Conservation (phyloP, 2,797 vertebrate species). For the Poecilia picta region DNA sequence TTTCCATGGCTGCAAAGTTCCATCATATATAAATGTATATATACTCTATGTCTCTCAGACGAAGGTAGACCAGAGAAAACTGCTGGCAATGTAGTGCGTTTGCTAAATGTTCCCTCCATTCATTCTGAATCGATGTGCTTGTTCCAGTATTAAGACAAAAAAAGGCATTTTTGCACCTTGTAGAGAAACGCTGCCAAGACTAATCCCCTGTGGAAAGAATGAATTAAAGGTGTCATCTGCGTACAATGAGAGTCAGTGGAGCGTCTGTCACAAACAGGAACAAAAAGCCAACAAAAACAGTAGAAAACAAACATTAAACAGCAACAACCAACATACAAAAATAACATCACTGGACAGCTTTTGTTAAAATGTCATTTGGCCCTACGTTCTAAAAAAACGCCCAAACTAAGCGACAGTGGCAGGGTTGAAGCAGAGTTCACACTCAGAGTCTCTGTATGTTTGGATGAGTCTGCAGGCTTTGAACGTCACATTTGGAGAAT, state of each 20-base stretch:
- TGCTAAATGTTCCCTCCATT: constrained; percentile 34
- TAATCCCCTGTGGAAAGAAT: constrained; percentile 52
- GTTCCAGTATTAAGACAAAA: constrained; percentile 53
- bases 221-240: constrained; percentile 47
- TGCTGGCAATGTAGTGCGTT: background rate
- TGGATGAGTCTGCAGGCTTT: constrained; percentile 35
- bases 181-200: constrained; percentile 40
- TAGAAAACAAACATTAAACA: constrained; percentile 64
- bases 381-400: constrained; percentile 27
- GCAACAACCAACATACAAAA: constrained; percentile 68
- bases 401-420: constrained; percentile 25
- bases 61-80: background rate
- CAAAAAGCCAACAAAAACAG: constrained; percentile 26
- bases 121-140: constrained; percentile 42
- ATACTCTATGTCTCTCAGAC: background rate
- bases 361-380: constrained; percentile 60
- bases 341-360: constrained; percentile 56
- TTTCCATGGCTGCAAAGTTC: too few relatives aligned
- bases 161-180: constrained; percentile 47
- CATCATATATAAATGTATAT: background rate
- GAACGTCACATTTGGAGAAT: constrained; percentile 26
- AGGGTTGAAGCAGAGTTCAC: constrained; percentile 26
- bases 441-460: constrained; percentile 18
- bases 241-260: constrained; percentile 39
- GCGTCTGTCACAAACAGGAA: constrained; percentile 18